Evolutionary conservation across 2,888 invertebrate genomes (phyloP), one percentile per base, ranked within the genome.

Genomic region (Pollenia amentaria): DNA sequence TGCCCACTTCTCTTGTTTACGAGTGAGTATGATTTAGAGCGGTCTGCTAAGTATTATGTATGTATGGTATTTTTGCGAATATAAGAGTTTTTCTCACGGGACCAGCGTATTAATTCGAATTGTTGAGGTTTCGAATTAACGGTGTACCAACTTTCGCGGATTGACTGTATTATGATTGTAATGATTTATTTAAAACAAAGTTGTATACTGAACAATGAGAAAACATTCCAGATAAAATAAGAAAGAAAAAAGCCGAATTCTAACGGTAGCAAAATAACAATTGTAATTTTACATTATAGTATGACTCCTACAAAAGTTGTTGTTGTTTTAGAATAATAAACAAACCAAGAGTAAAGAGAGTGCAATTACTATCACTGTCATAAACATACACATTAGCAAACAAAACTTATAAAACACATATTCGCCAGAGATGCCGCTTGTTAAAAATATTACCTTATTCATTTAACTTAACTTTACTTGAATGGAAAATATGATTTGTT

Each of bases 251-350:
- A 55, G 12, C 12, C 1, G 29, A 29, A 6, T 16, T 18, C 9
- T 46, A 38, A 46, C 73, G 73, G 60, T 60, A 73, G 42, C 46
- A 57, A 46, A 38, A 11, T 62, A 40, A 42, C 46, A 60, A 11
- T 16, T 18, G 16, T 62, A 55, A 70, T 73, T 78, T 60, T 64
- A 84, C 84, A 76, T 76, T 76, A 79, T 76, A 84, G 64, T 64
- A 42, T 53, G 62, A 70, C 38, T 51, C 48, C 67, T 60, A 11
- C 29, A n/a, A n/a, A n/a, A n/a, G 21, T 51, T 18, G 8, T 38
- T 73, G 2, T 51, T n/a, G 46, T 72, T 18, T 1, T 29, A 21
- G 21, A 44, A 72, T 3, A 44, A 72, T 12, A 46, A 3, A 21
- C 18, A 21, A 12, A 62, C 12, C 42, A 2, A 42, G 42, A 70